phyloP scores from a whole-genome alignment of 2,888 invertebrate species.

The Scotopteryx bipunctaria region DNA sequence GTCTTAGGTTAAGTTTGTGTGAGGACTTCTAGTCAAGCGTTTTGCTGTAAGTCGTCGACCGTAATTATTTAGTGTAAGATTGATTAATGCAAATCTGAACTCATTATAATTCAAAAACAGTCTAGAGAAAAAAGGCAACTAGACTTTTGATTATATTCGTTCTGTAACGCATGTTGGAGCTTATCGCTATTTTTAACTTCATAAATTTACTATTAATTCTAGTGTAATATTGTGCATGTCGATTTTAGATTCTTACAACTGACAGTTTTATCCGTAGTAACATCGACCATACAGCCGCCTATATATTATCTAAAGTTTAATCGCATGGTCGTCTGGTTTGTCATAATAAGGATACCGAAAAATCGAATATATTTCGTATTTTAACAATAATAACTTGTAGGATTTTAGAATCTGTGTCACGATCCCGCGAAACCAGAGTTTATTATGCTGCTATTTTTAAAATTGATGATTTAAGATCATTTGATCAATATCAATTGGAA shows the following conservation, averaged over 20 bases:
- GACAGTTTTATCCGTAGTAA: not conserved
- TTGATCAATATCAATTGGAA: not conserved
- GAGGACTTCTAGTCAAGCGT: constrained; percentile 28
- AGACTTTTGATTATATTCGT: not conserved
- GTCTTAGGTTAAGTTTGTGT: constrained; percentile 41
- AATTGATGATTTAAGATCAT: not conserved
- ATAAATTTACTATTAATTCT: not conserved
- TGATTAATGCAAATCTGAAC: too few species aligned
- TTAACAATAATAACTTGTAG: not conserved
- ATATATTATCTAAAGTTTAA: constrained; percentile 1
- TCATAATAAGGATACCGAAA: not conserved
- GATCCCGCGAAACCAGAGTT: too few species aligned
- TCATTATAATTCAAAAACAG: too few species aligned
- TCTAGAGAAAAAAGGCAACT: too few species aligned
- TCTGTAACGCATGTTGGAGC: not conserved
- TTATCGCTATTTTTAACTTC: not conserved
- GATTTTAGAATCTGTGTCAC: too few species aligned
- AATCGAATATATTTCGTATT: not conserved
- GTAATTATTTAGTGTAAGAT: not conserved
- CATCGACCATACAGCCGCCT: constrained; percentile 5
- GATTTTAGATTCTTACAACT: not conserved
- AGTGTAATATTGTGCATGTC: not conserved
- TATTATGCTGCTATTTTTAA: not conserved
- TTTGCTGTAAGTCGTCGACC: not conserved
- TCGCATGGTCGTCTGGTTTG: not conserved